Evolutionary conservation across 2,888 invertebrate species (phyloP).

Genomic region (Lycaena phlaeas): DNA sequence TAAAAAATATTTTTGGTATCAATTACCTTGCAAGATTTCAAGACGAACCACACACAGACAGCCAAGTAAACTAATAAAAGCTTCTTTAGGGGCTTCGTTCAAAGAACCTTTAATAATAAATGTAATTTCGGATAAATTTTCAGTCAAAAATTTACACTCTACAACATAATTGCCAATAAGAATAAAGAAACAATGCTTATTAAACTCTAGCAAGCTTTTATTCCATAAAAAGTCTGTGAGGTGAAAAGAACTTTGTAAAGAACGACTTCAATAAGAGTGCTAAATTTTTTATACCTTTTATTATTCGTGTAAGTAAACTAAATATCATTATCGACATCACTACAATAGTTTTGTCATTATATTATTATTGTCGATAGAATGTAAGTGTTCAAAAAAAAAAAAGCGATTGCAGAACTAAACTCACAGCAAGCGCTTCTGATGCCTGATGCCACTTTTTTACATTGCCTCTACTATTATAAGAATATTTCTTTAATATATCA

Average conservation of each 20-base stretch:
- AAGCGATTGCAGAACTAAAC: too few species aligned
- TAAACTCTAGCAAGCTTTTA: constrained; percentile 3
- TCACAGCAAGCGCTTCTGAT: too few species aligned
- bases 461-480: too few species aligned
- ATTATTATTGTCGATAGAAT: too few species aligned
- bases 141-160: not conserved
- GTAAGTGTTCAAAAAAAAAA: too few species aligned
- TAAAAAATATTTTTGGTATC: too few species aligned
- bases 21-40: too few species aligned
- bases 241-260: not conserved
- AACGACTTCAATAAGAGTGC: not conserved
- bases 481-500: too few species aligned
- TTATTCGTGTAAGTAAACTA: not conserved
- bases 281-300: not conserved
- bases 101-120: constrained; percentile 1
- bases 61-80: not conserved
- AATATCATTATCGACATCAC: too few species aligned
- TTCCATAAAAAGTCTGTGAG: not conserved
- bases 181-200: constrained; percentile 6
- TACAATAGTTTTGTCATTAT: too few species aligned
- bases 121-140: constrained; percentile 5
- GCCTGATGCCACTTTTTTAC: too few species aligned
- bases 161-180: constrained; percentile 6
- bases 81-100: constrained; percentile 1
- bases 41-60: not conserved